Evolutionary conservation across 1,140 invertebrate genomes (phyloP), one percentile per base, ranked within the genome.

Genomic region (Polypedilum vanderplanki): DNA sequence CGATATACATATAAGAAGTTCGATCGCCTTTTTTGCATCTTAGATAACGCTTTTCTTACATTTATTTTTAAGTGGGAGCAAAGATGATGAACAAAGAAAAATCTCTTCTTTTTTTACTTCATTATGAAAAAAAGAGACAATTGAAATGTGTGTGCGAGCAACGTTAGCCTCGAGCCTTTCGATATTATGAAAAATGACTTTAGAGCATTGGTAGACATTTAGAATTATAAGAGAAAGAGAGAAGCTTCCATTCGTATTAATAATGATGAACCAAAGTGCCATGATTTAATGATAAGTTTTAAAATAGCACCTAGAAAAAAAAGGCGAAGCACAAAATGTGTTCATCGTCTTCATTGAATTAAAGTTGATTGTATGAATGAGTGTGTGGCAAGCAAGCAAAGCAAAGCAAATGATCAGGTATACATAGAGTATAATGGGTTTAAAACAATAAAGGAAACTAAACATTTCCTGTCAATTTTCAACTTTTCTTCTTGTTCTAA

Each of bases 381-480:
- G 46, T 17, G 46, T 15, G n/a, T 57, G 46, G n/a, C 8, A 57
- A 33, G 24, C 24, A 33, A 33, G 24, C 24, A 33, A 33, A 33
- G 24, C 24, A 33, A n/a, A 33, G 24, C 24, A 5, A 46, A 12
- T 12, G 46, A 57, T 46, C 9, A 15, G 4, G 46, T 15, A n/a
- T 57, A n/a, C n/a, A n/a, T n/a, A n/a, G n/a, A 57, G 46, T 12
- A 57, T 57, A 57, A 33, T 33, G 24, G 24, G 24, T 12, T 57
- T 22, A 70, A 70, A 70, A 70, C 65, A 70, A 70, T 70, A 70
- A 70, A 70, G 65, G 65, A 70, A 70, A 70, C 65, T 70, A 70
- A 70, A 70, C 65, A 70, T 70, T 70, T 70, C 65, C 65, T 70
- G 65, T 70, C 65, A 70, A 70, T 70, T 70, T 70, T 70, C 46